Conservation (phyloP, 64 coral and sea anemone species). For the Orbicella faveolata region DNA sequence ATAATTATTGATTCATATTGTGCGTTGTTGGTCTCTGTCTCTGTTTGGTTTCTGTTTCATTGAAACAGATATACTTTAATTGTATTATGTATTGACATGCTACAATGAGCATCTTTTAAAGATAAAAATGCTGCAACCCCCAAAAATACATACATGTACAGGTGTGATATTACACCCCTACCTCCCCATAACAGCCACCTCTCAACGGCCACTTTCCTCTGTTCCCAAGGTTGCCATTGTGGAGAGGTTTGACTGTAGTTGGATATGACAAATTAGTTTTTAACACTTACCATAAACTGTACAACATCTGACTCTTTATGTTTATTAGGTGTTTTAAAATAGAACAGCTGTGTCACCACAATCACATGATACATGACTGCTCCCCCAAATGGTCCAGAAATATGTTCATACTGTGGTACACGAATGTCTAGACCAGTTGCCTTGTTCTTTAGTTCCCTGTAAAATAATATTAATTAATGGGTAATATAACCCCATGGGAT, state of each 20-base stretch:
- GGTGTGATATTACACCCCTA: too few relatives aligned
- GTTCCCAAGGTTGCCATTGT: not conserved
- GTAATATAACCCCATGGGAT: too few relatives aligned
- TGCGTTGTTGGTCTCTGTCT: too few relatives aligned
- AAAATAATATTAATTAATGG: not conserved
- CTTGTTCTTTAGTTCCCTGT: constrained; percentile 93
- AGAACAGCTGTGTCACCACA: constrained; percentile 91
- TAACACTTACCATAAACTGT: constrained; percentile 83
- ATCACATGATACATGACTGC: constrained; percentile 89
- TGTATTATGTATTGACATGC: too few relatives aligned
- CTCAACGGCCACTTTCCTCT: too few relatives aligned
- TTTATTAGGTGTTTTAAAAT: constrained; percentile 89
- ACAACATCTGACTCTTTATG: constrained; percentile 98
- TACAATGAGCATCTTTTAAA: too few relatives aligned
- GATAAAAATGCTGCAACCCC: too few relatives aligned
- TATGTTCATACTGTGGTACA: constrained; percentile 80
- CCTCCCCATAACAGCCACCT: too few relatives aligned
- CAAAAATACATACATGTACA: too few relatives aligned
- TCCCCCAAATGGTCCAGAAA: constrained; percentile 75
- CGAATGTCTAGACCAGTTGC: constrained; percentile 88
- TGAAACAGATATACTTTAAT: too few relatives aligned
- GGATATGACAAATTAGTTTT: not conserved
- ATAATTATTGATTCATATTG: too few relatives aligned
- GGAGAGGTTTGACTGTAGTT: not conserved
- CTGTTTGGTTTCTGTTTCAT: too few relatives aligned